A percentile compares a stretch with the other conserved stretches of the same genome.
phyloP scores from a whole-genome alignment of 1,140 invertebrate species.

The Trissolcus basalis region DNA sequence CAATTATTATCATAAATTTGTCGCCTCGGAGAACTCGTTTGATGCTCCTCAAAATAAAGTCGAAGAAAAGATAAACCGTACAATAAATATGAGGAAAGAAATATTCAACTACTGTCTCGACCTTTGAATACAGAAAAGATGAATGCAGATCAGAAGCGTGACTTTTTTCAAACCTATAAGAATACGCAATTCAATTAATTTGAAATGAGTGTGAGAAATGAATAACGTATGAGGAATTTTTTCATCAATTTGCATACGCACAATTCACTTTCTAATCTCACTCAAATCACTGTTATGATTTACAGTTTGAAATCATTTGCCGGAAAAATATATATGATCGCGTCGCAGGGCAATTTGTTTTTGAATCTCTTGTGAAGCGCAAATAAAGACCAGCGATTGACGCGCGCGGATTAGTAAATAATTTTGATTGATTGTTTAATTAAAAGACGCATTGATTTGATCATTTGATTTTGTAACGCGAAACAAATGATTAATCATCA shows the following conservation, averaged over 20 bases:
- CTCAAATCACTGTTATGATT: constrained; percentile 50
- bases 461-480: constrained; percentile 41
- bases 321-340: constrained; percentile 15
- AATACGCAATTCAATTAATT: no score
- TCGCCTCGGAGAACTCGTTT: no score
- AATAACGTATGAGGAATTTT: constrained; percentile 27
- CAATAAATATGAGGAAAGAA: no score
- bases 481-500: constrained; percentile 46
- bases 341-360: not conserved
- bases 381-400: no score
- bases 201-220: constrained; percentile 1
- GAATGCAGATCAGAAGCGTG: no score
- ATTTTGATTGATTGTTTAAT: constrained; percentile 12
- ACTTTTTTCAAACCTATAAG: no score
- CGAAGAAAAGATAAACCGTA: no score
- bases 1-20: no score
- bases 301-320: constrained; percentile 34
- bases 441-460: constrained; percentile 13
- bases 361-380: no score
- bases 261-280: constrained; percentile 53
- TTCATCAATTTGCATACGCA: constrained; percentile 37
- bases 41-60: no score
- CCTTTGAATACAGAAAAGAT: no score
- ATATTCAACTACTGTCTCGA: no score
- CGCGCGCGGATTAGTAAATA: not conserved